Base-by-base conservation (phyloP, 2,113 vertebrate genomes). In the Oophaga pumilio region DNA sequence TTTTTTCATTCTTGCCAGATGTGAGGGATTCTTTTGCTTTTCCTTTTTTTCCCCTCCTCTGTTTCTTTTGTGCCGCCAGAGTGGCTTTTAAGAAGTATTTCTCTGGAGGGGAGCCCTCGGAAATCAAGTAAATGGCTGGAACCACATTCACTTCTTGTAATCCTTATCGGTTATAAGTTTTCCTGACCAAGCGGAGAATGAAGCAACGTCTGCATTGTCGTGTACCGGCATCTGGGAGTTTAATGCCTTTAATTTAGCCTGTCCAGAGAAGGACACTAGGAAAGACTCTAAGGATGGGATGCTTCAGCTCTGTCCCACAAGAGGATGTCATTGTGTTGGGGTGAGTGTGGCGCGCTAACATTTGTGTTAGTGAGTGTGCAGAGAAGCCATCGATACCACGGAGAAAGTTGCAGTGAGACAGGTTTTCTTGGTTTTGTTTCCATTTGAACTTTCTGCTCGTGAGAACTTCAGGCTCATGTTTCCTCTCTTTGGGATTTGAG, bases 1-100 rank as follows among this genome's bases (percentile, higher is more conserved):
- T 93, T 92, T 93, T 93, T 74, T 91, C 91, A 90, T 91, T 89
- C 90, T 92, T 92, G 94, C 96, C 97, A 97, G 96, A 97, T 96
- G 95, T 95, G 94, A 64, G 88, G 15, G 11, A 88, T 89, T 92
- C 89, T 92, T 92, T 59, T 89, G 68, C 88, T 90, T 81, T 90
- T 89, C 88, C 50, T 88, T 28, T 57, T 52, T 68, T 87, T 69
- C 68, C 15, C 12, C 60, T 69, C 50, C 24, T 24, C 15, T 68
- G 20, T 78, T 86, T 64, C 33, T 60, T 71, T 50, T 73, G 49
- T 64, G 80, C 80, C 57, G 62, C 33, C 24, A 83, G 33, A 76
- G 56, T 28, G 12, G 68, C 80, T 87, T 17, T 76, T 59, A 82
- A 83, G 53, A 81, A 73, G 59, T 88, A 24, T 49, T 43, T 53